Base-by-base conservation (phyloP, 2,888 invertebrate genomes). In the Craniophora ligustri region DNA sequence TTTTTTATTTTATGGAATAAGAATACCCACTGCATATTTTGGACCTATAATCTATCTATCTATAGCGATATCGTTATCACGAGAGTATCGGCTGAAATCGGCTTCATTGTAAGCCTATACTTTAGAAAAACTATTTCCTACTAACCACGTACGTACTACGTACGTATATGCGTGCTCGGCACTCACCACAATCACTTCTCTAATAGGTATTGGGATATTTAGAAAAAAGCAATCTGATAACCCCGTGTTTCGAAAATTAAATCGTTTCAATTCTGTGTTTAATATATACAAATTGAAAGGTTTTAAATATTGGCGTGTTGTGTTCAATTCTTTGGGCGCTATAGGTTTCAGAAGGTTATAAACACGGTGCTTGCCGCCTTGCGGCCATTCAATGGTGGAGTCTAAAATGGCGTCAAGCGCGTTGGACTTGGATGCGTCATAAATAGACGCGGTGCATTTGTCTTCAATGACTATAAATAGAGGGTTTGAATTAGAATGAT, bases 321-420 rank as follows among this genome's bases (percentile, higher is more conserved):
- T 5, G 32, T 48, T 54, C 28, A 26, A 31, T 35, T 31, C 14
- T 18, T 41, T 10, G 11, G 23, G 26, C 34, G 7, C 2, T 31
- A 21, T 15, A 15, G 21, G 19, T 14, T 21, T 7, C 5, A 13
- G 28, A 32, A 56, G 35, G 31, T 42, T 38, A 57, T 7, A 28
- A 11, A 44, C 19, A 34, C 15, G 28, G 38, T 36, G 46, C 51
- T 45, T 55, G 34, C 50, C 64, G 67, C 55, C 56, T 48, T 55
- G 55, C 63, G 66, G 71, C 70, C 62, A 68, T 68, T 68, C 56
- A 60, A 64, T 79, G 68, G 73, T 71, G 75, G 75, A 79, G 66
- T 84, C 77, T 91, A 92, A 93, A 89, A 93, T 93, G 93, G 93
- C 93, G 92, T 79, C 88, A 60, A 82, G 79, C 84, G 86, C 84